A percentile compares a stretch with the other conserved stretches of the same genome.
These are phyloP conservation scores for Eremobia ochroleuca DNA, from an alignment of 2,888 invertebrate species.

Conservation along the genomic window DNA sequence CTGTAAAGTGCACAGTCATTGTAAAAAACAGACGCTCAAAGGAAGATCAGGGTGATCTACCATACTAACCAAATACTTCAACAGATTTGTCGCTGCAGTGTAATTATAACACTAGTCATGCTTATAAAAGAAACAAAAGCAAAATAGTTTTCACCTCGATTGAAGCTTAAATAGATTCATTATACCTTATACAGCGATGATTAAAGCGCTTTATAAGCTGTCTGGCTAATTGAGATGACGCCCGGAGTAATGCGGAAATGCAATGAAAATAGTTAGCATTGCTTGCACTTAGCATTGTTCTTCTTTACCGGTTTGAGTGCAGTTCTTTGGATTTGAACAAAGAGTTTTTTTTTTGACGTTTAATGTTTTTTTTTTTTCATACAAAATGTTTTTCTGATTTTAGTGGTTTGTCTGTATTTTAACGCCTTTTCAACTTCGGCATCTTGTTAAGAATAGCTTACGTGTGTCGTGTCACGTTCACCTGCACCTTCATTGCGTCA, in stretches of 20 bases:
- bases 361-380: neutral
- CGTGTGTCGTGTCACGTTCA: neutral
- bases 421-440: neutral
- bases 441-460: neutral
- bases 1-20: neutral
- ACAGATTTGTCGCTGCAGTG: conserved; percentile 9
- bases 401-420: neutral
- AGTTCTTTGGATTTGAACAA: conserved; percentile 1
- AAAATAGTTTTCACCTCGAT: conserved; percentile 46
- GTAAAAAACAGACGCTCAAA: too few species aligned
- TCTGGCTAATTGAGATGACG: conserved; percentile 56
- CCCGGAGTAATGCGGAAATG: conserved; percentile 55
- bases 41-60: neutral
- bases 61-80: neutral
- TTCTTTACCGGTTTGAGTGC: conserved; percentile 22
- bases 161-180: conserved; percentile 57
- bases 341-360: neutral
- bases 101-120: conserved; percentile 35
- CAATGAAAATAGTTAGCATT: conserved; percentile 54
- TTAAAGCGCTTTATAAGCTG: conserved; percentile 59
- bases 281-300: conserved; percentile 41
- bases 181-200: conserved; percentile 53
- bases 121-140: conserved; percentile 50
- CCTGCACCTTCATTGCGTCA: too few species aligned
- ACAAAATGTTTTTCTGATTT: neutral